These are phyloP conservation scores for Pangasius djambal DNA, from an alignment of 2,797 vertebrate species.

Conservation along the genomic window DNA sequence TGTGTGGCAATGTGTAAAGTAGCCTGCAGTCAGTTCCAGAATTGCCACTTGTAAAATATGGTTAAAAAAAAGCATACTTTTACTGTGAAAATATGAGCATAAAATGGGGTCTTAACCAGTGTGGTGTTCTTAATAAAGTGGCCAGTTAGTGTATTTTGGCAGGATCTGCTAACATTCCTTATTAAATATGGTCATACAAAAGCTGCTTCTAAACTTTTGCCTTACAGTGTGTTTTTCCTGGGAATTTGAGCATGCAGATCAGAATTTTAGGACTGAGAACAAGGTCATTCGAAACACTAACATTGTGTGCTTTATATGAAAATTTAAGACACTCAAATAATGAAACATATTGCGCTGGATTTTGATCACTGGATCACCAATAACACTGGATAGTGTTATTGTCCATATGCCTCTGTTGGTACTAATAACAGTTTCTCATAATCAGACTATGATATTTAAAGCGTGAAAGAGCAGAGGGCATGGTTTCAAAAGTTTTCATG, in stretches of 20 bases:
- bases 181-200: background rate
- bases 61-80: background rate
- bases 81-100: background rate
- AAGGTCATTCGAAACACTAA: background rate
- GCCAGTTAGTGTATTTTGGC: background rate
- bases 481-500: background rate
- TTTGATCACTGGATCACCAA: background rate
- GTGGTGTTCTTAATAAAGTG: background rate
- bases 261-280: background rate
- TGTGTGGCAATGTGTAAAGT: background rate
- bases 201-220: background rate
- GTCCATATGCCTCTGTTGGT: background rate
- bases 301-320: background rate
- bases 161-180: background rate
- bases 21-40: background rate
- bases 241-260: too few species aligned
- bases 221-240: background rate
- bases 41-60: background rate
- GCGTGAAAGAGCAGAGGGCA: background rate
- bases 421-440: background rate
- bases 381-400: background rate
- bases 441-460: background rate
- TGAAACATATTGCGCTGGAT: background rate
- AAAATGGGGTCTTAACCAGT: background rate
- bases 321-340: background rate